A percentile compares a stretch with the other conserved stretches of the same genome.
These are phyloP conservation scores for Drosophila elegans DNA, from an alignment of 1,140 invertebrate genomes.

Conservation along the genomic window DNA sequence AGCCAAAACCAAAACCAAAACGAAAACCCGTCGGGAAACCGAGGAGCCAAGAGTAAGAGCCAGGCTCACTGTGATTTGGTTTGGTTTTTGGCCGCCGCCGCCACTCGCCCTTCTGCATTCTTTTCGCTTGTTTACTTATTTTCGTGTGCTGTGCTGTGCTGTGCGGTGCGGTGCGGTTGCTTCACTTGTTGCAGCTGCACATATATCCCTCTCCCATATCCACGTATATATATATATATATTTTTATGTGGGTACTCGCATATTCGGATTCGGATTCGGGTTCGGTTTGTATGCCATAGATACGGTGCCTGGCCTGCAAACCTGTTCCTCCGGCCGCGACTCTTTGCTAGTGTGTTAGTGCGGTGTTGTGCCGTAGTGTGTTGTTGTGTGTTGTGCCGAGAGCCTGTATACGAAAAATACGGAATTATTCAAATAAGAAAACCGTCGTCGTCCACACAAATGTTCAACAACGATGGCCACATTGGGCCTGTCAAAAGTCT, in stretches of 20 bases:
- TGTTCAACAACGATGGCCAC: conserved; percentile 88
- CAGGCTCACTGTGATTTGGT: conserved; percentile 55
- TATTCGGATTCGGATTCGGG: conserved; percentile 41
- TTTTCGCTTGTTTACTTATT: conserved; percentile 73
- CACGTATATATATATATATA: conserved; percentile 9
- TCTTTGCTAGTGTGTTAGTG: conserved; percentile 34
- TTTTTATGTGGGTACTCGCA: conserved; percentile 13
- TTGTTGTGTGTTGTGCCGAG: conserved; percentile 6
- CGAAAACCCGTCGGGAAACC: conserved; percentile 42
- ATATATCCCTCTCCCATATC: conserved; percentile 12
- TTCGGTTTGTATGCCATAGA: conserved; percentile 66
- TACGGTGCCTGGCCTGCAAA: conserved; percentile 56
- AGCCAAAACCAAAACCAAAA: conserved; percentile 45
- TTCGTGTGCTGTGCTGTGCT: conserved; percentile 46
- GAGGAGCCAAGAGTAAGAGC: not conserved
- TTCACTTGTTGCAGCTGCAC: conserved; percentile 77
- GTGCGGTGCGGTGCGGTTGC: conserved; percentile 16
- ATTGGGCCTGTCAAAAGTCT: conserved; percentile 96
- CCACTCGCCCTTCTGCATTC: conserved; percentile 73
- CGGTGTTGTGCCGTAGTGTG: not conserved
- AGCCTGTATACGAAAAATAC: conserved; percentile 71
- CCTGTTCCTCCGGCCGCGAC: conserved; percentile 55
- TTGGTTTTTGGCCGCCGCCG: conserved; percentile 47
- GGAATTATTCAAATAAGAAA: conserved; percentile 83
- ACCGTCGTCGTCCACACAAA: conserved; percentile 73